Base-by-base conservation (phyloP, 2,888 invertebrate genomes). In the Philonicus albiceps region DNA sequence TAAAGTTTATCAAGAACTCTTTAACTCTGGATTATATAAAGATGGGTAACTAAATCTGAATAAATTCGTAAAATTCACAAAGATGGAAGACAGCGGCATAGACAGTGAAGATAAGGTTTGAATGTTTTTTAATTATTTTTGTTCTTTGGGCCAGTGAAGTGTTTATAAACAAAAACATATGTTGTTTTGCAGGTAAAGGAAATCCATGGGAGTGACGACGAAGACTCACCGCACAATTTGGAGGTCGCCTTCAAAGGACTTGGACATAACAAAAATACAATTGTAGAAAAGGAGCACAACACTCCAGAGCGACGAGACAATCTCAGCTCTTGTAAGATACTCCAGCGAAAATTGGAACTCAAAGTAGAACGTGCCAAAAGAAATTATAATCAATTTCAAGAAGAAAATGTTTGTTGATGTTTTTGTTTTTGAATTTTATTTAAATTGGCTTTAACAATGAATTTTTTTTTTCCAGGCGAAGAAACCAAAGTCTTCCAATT, bases 291-390 rank as follows among this genome's bases (percentile, higher is more conserved):
- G 49, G 87, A 73, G 34, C 75, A 73, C 87, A 89, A 73, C 88
- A 11, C 37, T 11, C 64, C 81, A 19, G 55, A 81, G 19, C 55
- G 34, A 2, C 81, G 81, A 1, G 81, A 89, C 30, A 90, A 92
- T 84, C 90, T 91, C 81, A 92, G 91, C 89, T 91, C 92, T 84
- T 92, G 92, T 90, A 91, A 91, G 88, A 90, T 92, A 86, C 89
- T 92, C 88, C 92, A 92, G 89, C 90, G 92, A 55, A 92, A 92
- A 88, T 89, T 92, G 55, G 92, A 92, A 87, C 89, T 92, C 34
- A 92, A 92, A 90, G 92, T 92, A 87, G 92, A 92, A 88, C 91
- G 92, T 74, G 92, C 92, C 40, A 92, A 92, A 88, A 90, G 91
- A 86, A 92, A 91, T 87, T 92, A 92, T 86, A 91, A 89, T 75